phyloP scores from a whole-genome alignment of 2,113 vertebrate genomes.

The Ciconia boyciana region DNA sequence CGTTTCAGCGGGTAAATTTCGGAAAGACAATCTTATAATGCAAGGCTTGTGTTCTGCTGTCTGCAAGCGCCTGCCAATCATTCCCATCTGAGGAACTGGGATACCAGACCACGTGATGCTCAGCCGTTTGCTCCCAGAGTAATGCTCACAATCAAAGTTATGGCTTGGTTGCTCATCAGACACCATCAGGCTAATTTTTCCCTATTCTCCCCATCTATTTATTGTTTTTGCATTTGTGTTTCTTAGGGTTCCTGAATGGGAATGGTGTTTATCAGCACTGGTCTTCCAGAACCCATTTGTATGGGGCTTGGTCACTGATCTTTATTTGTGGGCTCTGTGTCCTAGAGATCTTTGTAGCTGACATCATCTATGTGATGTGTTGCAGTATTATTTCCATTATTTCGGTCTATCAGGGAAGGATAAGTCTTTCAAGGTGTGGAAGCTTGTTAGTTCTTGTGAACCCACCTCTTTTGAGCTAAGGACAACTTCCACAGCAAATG shows the following conservation, averaged over 20 bases:
- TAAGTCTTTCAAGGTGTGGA: background rate
- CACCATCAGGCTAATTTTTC: background rate
- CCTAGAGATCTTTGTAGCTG: background rate
- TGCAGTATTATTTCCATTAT: background rate
- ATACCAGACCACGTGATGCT: rapidly evolving
- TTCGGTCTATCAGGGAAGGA: background rate
- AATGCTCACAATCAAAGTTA: background rate
- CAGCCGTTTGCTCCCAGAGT: background rate
- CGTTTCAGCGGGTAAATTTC: background rate
- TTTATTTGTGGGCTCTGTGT: background rate
- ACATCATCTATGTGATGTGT: rapidly evolving
- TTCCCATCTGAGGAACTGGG: background rate
- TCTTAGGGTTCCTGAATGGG: background rate
- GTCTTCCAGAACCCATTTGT: background rate
- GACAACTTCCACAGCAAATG: background rate
- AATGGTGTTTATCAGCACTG: background rate
- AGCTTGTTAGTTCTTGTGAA: background rate
- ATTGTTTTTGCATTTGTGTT: background rate
- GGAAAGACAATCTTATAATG: background rate
- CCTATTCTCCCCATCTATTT: rapidly evolving
- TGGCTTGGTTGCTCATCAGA: background rate
- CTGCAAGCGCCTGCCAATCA: background rate
- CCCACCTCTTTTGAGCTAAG: background rate
- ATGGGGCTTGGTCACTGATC: too few species aligned
- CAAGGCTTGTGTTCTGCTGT: background rate